Percentiles rank a stretch among this genome's conserved stretches.
Conservation (phyloP, 2,888 invertebrate genomes). For the Acanthosepion pharaonis region DNA sequence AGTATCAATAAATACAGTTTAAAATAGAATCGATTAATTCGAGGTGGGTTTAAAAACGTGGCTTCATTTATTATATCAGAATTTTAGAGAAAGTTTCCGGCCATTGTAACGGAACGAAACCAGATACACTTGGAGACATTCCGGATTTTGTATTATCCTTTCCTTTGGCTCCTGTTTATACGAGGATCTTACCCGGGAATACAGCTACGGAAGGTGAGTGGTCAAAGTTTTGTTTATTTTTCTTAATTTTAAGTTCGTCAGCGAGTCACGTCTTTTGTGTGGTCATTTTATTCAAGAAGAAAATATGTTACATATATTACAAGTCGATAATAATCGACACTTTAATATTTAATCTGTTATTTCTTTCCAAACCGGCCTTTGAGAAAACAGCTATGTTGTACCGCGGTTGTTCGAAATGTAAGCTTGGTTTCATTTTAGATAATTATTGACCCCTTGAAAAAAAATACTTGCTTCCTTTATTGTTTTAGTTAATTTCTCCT, state of each 20-base stretch:
- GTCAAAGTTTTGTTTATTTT: background rate
- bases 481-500: background rate
- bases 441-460: background rate
- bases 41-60: no score
- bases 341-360: background rate
- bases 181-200: conserved; percentile 21
- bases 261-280: background rate
- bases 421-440: background rate
- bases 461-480: background rate
- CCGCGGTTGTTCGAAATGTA: background rate
- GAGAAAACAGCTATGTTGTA: background rate
- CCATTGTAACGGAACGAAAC: conserved; percentile 9
- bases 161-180: background rate
- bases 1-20: background rate
- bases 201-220: background rate
- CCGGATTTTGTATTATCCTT: background rate
- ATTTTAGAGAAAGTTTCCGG: background rate
- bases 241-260: background rate
- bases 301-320: background rate
- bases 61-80: no score
- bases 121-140: background rate
- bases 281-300: background rate
- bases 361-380: background rate
- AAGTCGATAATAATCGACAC: background rate
- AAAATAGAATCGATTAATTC: no score